Percentiles rank a stretch among this genome's conserved stretches.
Conservation (phyloP, 1,140 invertebrate genomes). For the Eciton burchellii region DNA sequence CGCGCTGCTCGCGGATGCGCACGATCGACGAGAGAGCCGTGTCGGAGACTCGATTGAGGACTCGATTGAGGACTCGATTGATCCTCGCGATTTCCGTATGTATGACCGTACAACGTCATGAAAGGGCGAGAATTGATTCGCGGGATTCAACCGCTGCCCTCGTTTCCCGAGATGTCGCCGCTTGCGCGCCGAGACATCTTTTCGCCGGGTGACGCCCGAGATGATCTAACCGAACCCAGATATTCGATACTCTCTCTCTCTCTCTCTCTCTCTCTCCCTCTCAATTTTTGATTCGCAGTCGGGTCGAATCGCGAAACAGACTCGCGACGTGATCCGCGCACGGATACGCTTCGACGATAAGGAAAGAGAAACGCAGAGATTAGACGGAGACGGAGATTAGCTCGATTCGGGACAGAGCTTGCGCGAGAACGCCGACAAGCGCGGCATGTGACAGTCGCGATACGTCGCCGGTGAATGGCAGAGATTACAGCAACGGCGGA, state of each 20-base stretch:
- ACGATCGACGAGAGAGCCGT: slow-evolving; percentile 35
- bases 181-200: neutral
- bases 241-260: too few species aligned
- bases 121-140: slow-evolving; percentile 13
- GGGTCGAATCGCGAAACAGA: too few species aligned
- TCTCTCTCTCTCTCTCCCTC: too few species aligned
- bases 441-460: neutral
- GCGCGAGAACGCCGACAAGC: neutral
- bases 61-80: slow-evolving; percentile 28
- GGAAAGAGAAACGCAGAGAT: neutral
- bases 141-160: neutral
- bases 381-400: neutral
- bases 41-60: neutral
- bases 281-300: too few species aligned
- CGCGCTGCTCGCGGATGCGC: slow-evolving; percentile 23
- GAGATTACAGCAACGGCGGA: too few species aligned
- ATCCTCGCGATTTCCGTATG: slow-evolving; percentile 20
- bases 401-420: neutral
- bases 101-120: slow-evolving; percentile 34
- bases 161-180: neutral
- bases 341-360: neutral
- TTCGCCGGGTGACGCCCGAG: too few species aligned
- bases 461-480: slow-evolving; percentile 5
- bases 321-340: too few species aligned
- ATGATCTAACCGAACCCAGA: too few species aligned